Base-by-base conservation (phyloP, 1,140 invertebrate species). In the Drosophila persimilis region DNA sequence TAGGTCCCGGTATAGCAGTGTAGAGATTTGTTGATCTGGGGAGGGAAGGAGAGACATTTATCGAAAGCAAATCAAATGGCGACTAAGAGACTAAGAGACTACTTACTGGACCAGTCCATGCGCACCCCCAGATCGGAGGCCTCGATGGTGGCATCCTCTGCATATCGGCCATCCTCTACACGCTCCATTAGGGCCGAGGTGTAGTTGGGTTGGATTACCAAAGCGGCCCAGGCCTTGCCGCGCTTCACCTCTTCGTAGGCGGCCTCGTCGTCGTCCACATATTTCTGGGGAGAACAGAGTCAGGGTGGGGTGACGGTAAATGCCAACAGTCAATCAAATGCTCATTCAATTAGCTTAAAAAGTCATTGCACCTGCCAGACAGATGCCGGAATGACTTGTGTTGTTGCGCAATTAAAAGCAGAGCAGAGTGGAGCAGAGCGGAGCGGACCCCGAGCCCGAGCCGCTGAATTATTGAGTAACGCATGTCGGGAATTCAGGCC, bases 51-150 rank as follows among this genome's bases (percentile, higher is more conserved):
- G 39, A 41, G 2, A 17, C 0, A 2, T 43, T 26, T 29, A 24
- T 0, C 11, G 13, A 0, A 41, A 8, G 35, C 1, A 39, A 39
- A 13, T 39, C 0, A 2, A 3, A 7, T 31, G 7, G 7, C 1
- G 29, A 31, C 6, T 6, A 3, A n/a, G 6, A 0, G n/a, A n/a
- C n/a, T n/a, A n/a, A n/a, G 6, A 1, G 8, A 11, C 11, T 26
- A 93, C 95, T 94, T 92, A 98, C 97, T 97, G 39, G 97, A 97
- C 94, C 97, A 97, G 85, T 99, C 97, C 92, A 98, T 93, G 83
- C 95, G 94, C 1, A 98, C 94, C 51, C 94, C 91, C 53, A 98
- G 93, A 29, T 96, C 95, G 4, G 97, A 95, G 58, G 93, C 93
- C 20, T 94, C 92, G 15, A 98, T 91, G 2, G 94, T 96, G 75